Base-by-base conservation (phyloP, 2,888 invertebrate genomes). In the Lepas anatifera region DNA sequence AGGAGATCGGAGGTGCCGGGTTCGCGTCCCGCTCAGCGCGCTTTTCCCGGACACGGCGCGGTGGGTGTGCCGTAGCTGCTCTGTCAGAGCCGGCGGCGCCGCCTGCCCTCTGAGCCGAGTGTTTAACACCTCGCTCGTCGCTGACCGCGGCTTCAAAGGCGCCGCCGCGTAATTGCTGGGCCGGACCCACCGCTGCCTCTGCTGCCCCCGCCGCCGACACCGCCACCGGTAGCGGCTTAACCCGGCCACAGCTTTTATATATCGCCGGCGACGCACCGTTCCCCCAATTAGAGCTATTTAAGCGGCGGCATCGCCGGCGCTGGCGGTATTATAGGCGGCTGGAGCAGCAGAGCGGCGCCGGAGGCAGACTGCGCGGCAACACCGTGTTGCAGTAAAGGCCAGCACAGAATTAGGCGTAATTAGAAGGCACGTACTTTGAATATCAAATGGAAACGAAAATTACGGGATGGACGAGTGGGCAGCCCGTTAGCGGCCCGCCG, bases 401-500 rank as follows among this genome's bases (percentile, higher is more conserved):
- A 18, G 58, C 7, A 22, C 32, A 32, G 35, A 58, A 58, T 58
- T 58, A 58, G 58, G 32, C 18, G 58, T 58, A 58, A 58, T 58
- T 58, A 58, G 58, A 58, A 58, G 58, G 58, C 32, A 58, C 35
- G 58, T 58, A 58, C 32, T 58, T 58, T 58, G 58, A 58, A 58
- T 58, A 58, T 58, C 58, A 58, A 58, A 58, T 58, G 58, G 32
- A 58, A 58, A 58, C 35, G 58, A 32, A 58, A 58, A 58, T 58
- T 58, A 58, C 25, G 35, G 58, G 32, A 32, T 58, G 22, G 22
- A 35, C 32, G 58, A 58, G 18, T 32, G 58, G 58, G 32, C 35
- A 58, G 35, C 58, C 32, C 32, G 58, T 58, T 58, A 58, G 58
- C 22, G 58, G 58, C 58, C 35, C 58, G 35, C 58, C 35, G 58